Percentiles rank a stretch among this genome's conserved stretches.
Evolutionary conservation across 2,113 vertebrate genomes (phyloP).

Genomic region (Polypterus senegalus): DNA sequence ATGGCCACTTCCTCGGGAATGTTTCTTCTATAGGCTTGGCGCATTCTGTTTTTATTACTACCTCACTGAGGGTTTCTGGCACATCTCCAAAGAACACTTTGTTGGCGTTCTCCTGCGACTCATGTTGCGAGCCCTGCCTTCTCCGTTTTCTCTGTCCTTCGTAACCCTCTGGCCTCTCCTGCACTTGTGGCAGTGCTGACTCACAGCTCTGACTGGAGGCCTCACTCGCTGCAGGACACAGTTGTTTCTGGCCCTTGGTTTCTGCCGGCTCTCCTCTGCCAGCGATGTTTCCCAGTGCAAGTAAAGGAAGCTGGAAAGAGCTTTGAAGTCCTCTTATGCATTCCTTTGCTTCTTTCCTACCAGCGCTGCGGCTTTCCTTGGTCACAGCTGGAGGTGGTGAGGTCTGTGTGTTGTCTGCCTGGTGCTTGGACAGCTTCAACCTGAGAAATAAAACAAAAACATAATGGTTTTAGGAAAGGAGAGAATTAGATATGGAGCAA

Average conservation of each 20-base stretch:
- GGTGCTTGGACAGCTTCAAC: too few relatives aligned
- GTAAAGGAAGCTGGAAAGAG: conserved; percentile 40
- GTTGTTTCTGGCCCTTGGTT: conserved; percentile 43
- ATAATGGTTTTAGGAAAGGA: too few relatives aligned
- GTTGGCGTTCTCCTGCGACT: conserved; percentile 22
- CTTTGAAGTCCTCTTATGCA: conserved; percentile 42
- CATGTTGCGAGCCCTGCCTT: conserved; percentile 32
- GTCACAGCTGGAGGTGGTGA: too few relatives aligned
- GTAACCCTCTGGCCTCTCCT: conserved; percentile 37
- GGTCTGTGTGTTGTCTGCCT: too few relatives aligned
- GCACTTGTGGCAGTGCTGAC: conserved; percentile 38
- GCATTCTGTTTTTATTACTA: conserved; percentile 20
- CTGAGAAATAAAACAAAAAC: too few relatives aligned
- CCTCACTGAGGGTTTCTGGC: conserved; percentile 24
- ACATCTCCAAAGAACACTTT: conserved; percentile 36
- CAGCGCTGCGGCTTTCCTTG: neutral
- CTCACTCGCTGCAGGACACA: conserved; percentile 28
- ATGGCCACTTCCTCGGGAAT: conserved; percentile 28
- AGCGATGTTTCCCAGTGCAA: conserved; percentile 39
- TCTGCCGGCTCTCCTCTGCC: conserved; percentile 36
- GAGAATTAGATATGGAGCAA: too few relatives aligned
- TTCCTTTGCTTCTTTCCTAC: conserved; percentile 26
- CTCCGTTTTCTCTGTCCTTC: conserved; percentile 31
- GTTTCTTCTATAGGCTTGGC: conserved; percentile 26
- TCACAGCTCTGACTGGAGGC: conserved; percentile 35